Base-by-base conservation (phyloP, 2,113 vertebrate genomes). In the Brienomyrus brachyistius region DNA sequence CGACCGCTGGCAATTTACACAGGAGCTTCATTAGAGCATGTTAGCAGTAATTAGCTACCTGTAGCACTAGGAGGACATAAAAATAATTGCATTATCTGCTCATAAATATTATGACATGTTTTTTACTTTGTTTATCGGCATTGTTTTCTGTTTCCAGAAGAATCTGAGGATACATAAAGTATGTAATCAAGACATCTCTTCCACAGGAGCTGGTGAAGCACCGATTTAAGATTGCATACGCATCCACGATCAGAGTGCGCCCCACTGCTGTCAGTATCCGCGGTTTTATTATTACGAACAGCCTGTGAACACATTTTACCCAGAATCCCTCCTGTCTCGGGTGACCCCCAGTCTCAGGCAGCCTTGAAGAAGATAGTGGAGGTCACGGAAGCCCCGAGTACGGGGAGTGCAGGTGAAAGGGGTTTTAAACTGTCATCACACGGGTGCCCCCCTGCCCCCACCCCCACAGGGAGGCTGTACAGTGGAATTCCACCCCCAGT, bases 311-410 rank as follows among this genome's bases (percentile, higher is more conserved):
- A 90, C 88, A 90, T 85, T 80, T 85, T 90, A 88, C 74, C 90
- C 90, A 91, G 90, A 40, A 54, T 88, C 40, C 56, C 62, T 70
- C 90, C 45, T 88, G 66, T 88, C 74, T 80, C 7, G 1, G 86
- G 52, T 86, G 89, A 91, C 89, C 90, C 66, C 19, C 89, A 47
- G 83, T 89, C 86, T 80, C 77, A 70, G 66, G 50, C 74, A 80
- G 90, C 90, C 85, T 91, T 89, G 90, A 91, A 88, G 89, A 86
- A 90, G 90, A 91, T 91, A 91, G 90, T 11, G 45, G 59, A 56
- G 90, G 90, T 90, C 89, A 90, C 89, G 35, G 86, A 88, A 90
- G 89, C 59, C 43, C 56, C 7, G 48, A 48, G 56, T 70, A 48
- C 54, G 87, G 89, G 89, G 89, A 9, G 15, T 85, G 89, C 89